These are phyloP conservation scores for Barbus barbus DNA, from an alignment of 2,113 vertebrate genomes.

Conservation along the genomic window DNA sequence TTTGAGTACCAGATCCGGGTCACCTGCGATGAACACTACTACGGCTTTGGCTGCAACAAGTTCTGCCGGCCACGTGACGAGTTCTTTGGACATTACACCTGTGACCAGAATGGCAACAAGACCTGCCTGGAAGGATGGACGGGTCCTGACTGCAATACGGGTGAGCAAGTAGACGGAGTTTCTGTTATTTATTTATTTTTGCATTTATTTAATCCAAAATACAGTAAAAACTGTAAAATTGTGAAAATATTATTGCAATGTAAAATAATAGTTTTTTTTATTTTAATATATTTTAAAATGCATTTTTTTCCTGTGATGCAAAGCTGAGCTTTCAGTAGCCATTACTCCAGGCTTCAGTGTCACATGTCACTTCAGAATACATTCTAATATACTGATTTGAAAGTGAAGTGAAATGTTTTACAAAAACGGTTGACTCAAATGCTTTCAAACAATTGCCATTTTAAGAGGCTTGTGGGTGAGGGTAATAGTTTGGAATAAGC, in stretches of 20 bases:
- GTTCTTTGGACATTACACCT: conserved; percentile 96
- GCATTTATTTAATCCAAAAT: neutral
- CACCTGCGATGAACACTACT: conserved; percentile 93
- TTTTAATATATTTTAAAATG: neutral
- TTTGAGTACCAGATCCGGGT: conserved; percentile 97
- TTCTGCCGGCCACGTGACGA: conserved; percentile 94
- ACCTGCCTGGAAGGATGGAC: conserved; percentile 97
- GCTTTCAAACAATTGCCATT: too few relatives aligned
- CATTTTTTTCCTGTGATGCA: neutral
- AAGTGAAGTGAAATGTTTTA: too few relatives aligned
- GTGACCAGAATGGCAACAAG: conserved; percentile 96
- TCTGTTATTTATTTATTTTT: neutral
- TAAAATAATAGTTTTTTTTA: neutral
- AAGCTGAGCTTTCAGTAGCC: neutral
- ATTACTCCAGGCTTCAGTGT: neutral
- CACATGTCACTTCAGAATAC: neutral
- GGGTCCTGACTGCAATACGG: conserved; percentile 91
- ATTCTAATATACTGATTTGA: neutral
- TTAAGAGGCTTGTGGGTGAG: too few relatives aligned
- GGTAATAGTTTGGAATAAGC: too few relatives aligned
- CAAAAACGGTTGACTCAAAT: too few relatives aligned
- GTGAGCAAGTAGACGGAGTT: conserved; percentile 63
- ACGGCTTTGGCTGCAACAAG: conserved; percentile 98
- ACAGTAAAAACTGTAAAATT: neutral
- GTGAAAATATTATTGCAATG: neutral